phyloP scores from a whole-genome alignment of 2,888 invertebrate species.

The Eupithecia dodoneata region DNA sequence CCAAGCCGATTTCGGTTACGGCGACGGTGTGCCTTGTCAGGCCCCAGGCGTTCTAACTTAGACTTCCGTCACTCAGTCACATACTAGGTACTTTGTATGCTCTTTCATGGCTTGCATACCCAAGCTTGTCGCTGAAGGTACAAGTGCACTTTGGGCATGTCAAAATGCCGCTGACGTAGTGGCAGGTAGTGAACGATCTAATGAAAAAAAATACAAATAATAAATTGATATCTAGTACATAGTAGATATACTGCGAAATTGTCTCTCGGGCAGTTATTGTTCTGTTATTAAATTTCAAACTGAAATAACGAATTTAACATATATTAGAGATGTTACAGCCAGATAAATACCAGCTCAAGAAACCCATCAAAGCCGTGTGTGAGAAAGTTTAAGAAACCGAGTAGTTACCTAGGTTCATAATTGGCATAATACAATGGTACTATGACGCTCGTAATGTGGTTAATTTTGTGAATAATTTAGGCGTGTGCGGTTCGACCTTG shows the following conservation, averaged over 20 bases:
- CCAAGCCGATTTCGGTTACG: too few relatives aligned
- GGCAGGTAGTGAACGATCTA: too few relatives aligned
- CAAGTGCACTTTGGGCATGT: too few relatives aligned
- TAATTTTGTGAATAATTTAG: constrained; percentile 59
- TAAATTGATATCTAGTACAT: too few relatives aligned
- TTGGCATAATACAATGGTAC: constrained; percentile 32
- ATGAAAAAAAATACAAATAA: too few relatives aligned
- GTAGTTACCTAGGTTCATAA: constrained; percentile 10
- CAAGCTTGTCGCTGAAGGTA: too few relatives aligned
- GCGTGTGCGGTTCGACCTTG: constrained; percentile 72
- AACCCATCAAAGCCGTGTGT: background rate
- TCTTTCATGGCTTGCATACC: too few relatives aligned
- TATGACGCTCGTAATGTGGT: constrained; percentile 49
- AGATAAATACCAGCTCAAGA: background rate
- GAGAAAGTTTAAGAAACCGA: constrained; percentile 14
- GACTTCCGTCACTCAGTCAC: too few relatives aligned
- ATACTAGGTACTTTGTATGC: too few relatives aligned
- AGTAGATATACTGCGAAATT: background rate
- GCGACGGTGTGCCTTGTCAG: too few relatives aligned
- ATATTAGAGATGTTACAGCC: background rate
- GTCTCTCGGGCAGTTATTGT: background rate
- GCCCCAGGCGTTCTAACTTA: too few relatives aligned
- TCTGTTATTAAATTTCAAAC: background rate
- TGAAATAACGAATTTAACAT: background rate
- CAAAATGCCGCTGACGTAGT: too few relatives aligned